phyloP scores from a whole-genome alignment of 2,113 vertebrate genomes.

The Rhodinocichla rosea region DNA sequence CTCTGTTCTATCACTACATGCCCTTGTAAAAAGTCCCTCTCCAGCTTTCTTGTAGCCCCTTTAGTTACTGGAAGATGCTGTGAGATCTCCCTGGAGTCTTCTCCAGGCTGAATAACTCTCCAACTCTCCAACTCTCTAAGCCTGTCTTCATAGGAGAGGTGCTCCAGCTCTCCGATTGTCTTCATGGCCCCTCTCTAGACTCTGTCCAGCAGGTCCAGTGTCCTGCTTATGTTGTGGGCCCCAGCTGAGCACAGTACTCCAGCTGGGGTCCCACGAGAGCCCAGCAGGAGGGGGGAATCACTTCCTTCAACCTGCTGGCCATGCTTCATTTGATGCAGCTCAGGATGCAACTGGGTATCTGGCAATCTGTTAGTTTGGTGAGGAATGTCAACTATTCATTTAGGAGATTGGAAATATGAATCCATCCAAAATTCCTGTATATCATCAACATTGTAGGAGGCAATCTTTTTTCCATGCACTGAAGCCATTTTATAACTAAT shows the following conservation, averaged over 20 bases:
- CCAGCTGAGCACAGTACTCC: not conserved
- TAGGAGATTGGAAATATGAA: not conserved
- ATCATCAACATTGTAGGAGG: not conserved
- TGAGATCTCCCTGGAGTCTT: not conserved
- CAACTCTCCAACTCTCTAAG: not conserved
- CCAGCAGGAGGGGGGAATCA: not conserved
- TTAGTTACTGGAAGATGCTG: not conserved
- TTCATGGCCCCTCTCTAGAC: not conserved
- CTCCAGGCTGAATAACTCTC: not conserved
- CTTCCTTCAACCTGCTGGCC: not conserved
- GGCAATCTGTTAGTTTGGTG: not conserved
- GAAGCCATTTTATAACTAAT: conserved; percentile 3
- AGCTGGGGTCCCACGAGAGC: not conserved
- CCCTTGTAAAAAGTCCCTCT: not conserved
- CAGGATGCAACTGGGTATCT: not conserved
- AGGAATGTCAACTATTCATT: not conserved
- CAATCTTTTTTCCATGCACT: not conserved
- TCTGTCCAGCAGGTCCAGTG: not conserved
- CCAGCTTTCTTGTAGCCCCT: not conserved
- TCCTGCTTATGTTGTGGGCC: accelerated
- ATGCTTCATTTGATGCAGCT: not conserved
- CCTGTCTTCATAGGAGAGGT: not conserved
- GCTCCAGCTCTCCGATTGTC: not conserved
- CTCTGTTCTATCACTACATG: not conserved
- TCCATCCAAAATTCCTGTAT: not conserved